Evolutionary conservation across 2,888 invertebrate genomes (phyloP).

Genomic region (Notodonta dromedarius): DNA sequence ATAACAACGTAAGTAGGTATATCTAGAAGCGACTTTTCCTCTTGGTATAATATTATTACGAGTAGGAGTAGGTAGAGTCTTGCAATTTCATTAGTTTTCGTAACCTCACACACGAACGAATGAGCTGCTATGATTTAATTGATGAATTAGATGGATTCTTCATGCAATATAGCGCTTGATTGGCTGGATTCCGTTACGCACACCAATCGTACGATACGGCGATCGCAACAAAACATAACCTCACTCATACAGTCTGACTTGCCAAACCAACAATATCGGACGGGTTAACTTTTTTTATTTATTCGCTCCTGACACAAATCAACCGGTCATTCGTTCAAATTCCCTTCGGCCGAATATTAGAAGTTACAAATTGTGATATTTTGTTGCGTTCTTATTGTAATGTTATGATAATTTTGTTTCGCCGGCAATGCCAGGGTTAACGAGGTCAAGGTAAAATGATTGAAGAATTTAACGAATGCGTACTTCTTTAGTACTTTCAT

Average conservation of each 20-base stretch:
- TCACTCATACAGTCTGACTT: slow-evolving; percentile 32
- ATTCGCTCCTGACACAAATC: slow-evolving; percentile 21
- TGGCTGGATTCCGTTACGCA: slow-evolving; percentile 34
- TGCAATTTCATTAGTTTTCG: no score
- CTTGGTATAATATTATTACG: no score
- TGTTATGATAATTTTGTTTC: slow-evolving; percentile 10
- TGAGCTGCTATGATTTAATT: no score
- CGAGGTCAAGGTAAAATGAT: slow-evolving; percentile 37
- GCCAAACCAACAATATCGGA: slow-evolving; percentile 26
- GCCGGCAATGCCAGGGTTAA: slow-evolving; percentile 27
- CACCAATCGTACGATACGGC: slow-evolving; percentile 41
- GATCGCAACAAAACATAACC: slow-evolving; percentile 42
- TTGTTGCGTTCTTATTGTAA: not conserved
- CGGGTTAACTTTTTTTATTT: slow-evolving; percentile 21
- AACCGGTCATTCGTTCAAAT: slow-evolving; percentile 21
- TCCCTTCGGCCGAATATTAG: slow-evolving; percentile 14
- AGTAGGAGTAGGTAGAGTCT: no score
- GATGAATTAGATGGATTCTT: no score
- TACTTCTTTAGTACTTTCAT: not conserved
- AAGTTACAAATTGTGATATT: slow-evolving; percentile 20
- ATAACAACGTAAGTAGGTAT: no score
- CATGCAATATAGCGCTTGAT: slow-evolving; percentile 36
- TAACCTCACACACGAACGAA: no score
- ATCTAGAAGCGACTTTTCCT: no score
- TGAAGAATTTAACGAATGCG: slow-evolving; percentile 12